Evolutionary conservation across 2,888 invertebrate genomes (phyloP), one percentile per base, ranked within the genome.

Genomic region (Lucinisca nassula): DNA sequence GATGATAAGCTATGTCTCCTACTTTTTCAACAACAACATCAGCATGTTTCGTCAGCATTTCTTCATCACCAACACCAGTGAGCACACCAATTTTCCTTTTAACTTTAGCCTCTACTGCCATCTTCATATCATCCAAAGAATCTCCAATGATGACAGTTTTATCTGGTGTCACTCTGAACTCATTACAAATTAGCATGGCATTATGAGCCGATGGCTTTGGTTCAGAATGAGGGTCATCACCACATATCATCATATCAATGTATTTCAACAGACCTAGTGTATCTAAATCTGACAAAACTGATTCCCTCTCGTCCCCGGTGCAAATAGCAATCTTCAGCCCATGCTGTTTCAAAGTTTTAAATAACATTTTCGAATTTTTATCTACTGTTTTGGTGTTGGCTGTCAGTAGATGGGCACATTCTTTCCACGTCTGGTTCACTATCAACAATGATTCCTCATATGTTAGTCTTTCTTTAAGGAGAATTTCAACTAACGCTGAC

Each of bases 211-310:
- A 92, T 0, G 96, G 96, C 88, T 96, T 96, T 3, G 96, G 95
- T 84, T 93, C 79, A 0, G 95, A 93, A 70, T 94, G 94, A 4
- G 93, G 93, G 82, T 97, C 97, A 91, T 97, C 97, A 0, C 97
- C 97, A 92, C 97, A 97, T 3, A 97, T 96, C 84, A 97, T 93
- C 90, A 96, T 94, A 90, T 97, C 97, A 0, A 96, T 91, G 91
- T 94, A 94, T 76, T 95, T 91, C 51, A 92, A 85, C 21, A 95
- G 86, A 6, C 92, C 94, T 8, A 95, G 73, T 6, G 85, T 81
- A 61, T 90, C 87, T 70, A 95, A 89, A 79, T 94, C 93, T n/a
- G 89, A 73, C 51, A 94, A 82, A 0, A 94, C 93, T 10, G 89
- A 89, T 37, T 93, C 93, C 10, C 96, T 87, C 49, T 91, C 92